These are phyloP conservation scores for Laspeyria flexula DNA, from an alignment of 2,888 invertebrate genomes.

Conservation along the genomic window DNA sequence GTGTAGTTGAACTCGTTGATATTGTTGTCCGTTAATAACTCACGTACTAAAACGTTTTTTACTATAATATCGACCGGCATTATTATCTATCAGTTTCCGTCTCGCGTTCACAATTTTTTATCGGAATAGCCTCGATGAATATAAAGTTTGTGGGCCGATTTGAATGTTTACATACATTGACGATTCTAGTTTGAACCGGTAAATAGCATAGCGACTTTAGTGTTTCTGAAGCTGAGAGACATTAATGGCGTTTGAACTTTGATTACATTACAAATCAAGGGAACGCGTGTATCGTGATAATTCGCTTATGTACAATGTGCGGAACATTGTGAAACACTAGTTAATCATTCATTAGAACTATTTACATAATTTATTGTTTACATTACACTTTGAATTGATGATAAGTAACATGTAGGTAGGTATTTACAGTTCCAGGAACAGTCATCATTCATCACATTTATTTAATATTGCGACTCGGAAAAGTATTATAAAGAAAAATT, in stretches of 20 bases:
- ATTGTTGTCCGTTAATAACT: neutral
- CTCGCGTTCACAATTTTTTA: neutral
- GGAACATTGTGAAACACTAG: slow-evolving; percentile 2
- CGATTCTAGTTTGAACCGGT: neutral
- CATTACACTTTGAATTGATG: slow-evolving; percentile 24
- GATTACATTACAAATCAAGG: neutral
- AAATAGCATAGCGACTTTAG: neutral
- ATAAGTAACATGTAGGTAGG: slow-evolving; percentile 4
- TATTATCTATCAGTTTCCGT: neutral
- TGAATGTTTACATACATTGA: neutral
- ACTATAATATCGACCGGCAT: neutral
- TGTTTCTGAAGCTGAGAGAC: neutral
- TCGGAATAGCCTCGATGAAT: slow-evolving; percentile 12
- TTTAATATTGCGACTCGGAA: slow-evolving; percentile 2
- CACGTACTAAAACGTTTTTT: no score
- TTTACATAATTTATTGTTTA: slow-evolving; percentile 10
- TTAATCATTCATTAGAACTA: slow-evolving; percentile 24
- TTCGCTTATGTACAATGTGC: neutral
- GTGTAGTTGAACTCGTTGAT: neutral
- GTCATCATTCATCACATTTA: neutral
- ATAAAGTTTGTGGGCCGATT: neutral
- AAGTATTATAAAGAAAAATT: slow-evolving; percentile 14
- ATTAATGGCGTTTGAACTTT: neutral
- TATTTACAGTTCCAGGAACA: neutral
- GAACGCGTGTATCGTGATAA: slow-evolving; percentile 1